A percentile compares a stretch with the other conserved stretches of the same genome.
Evolutionary conservation across 2,113 vertebrate genomes (phyloP).

Genomic region (Tupaia chinensis): DNA sequence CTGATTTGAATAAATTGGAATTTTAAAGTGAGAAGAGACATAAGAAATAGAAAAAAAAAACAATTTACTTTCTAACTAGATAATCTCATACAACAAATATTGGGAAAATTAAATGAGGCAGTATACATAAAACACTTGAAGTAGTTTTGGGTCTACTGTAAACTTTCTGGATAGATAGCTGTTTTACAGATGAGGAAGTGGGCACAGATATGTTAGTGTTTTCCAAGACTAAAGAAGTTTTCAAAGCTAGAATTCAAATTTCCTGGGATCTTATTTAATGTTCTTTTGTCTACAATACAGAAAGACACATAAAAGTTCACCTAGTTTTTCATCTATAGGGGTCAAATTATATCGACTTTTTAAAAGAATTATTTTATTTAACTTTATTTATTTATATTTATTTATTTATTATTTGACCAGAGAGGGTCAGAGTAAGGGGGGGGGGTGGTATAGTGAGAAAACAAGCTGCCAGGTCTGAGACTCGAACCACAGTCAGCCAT

Average conservation of each 20-base stretch:
- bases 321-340: background rate
- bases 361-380: too few relatives aligned
- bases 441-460: too few relatives aligned
- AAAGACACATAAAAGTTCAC: background rate
- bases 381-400: too few relatives aligned
- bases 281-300: background rate
- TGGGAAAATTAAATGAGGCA: background rate
- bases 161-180: background rate
- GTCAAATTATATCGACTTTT: background rate
- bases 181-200: background rate
- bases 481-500: too few relatives aligned
- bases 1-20: constrained; percentile 43
- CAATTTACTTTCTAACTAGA: background rate
- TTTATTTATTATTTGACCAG: too few relatives aligned
- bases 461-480: too few relatives aligned
- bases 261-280: background rate
- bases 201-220: background rate
- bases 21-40: background rate
- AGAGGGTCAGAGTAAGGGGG: too few relatives aligned
- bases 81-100: background rate
- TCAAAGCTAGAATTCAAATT: background rate
- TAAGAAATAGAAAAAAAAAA: background rate
- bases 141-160: background rate
- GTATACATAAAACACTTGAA: background rate
- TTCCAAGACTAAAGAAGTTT: background rate